These are phyloP conservation scores for Brachypodius melanocephalos DNA, from an alignment of 2,113 vertebrate species.

Conservation along the genomic window DNA sequence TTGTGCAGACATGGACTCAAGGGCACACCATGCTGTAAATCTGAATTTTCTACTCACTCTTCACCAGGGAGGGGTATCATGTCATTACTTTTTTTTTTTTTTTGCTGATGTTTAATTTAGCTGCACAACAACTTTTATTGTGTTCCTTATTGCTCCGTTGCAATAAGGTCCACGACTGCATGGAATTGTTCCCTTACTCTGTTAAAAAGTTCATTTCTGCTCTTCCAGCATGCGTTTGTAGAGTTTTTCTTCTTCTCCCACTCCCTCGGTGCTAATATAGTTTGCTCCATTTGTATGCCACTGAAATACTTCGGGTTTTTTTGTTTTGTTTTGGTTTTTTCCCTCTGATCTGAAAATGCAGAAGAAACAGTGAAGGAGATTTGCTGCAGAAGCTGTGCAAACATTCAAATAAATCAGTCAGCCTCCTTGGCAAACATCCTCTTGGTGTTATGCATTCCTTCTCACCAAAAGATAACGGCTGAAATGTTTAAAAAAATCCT, in stretches of 20 bases:
- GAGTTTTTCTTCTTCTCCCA: neutral
- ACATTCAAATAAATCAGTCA: constrained; percentile 30
- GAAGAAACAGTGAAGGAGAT: constrained; percentile 21
- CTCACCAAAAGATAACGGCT: neutral
- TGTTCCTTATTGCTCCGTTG: neutral
- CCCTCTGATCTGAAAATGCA: constrained; percentile 1
- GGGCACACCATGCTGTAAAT: neutral
- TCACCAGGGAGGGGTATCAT: neutral
- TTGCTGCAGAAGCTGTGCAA: constrained; percentile 39
- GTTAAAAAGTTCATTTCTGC: constrained; percentile 3
- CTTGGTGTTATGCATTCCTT: neutral
- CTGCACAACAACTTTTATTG: neutral
- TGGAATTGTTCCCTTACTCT: constrained; percentile 7
- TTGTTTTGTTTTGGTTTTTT: neutral
- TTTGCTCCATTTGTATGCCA: constrained; percentile 29
- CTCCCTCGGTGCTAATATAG: neutral
- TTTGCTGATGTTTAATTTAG: constrained; percentile 7
- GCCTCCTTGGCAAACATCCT: constrained; percentile 33
- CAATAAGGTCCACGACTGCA: neutral
- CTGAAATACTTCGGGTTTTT: neutral
- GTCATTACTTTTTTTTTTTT: neutral
- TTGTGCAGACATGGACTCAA: neutral
- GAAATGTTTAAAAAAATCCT: neutral
- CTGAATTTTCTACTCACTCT: neutral
- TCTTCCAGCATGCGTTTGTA: neutral